Conservation (phyloP, 2,888 invertebrate genomes). For the Conomelus anceps region DNA sequence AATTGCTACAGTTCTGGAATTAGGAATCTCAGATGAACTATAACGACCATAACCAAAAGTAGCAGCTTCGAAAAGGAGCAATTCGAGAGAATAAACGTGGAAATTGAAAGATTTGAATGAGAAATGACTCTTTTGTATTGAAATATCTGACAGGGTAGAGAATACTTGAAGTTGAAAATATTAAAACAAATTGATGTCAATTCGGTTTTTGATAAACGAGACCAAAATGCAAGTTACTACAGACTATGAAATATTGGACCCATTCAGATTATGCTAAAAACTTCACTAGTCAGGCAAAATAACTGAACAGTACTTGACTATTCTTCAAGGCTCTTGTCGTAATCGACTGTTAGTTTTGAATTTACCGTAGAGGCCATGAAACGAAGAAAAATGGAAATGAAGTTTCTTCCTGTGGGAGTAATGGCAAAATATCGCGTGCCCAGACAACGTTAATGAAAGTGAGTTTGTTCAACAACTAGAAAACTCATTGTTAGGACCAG, state of each 20-base stretch:
- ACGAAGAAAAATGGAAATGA: neutral
- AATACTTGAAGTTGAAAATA: no score
- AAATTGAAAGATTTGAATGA: no score
- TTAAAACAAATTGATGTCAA: neutral
- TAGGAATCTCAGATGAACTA: no score
- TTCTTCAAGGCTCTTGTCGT: neutral
- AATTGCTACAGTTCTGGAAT: no score
- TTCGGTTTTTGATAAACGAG: no score
- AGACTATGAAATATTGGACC: neutral
- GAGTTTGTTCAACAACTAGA: neutral
- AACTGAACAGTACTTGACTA: neutral
- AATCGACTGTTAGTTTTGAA: neutral
- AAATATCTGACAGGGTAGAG: no score
- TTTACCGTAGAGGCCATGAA: neutral
- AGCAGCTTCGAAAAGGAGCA: no score
- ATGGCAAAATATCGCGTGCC: neutral
- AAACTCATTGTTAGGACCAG: neutral
- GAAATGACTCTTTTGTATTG: no score
- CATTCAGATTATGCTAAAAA: neutral
- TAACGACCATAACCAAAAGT: no score
- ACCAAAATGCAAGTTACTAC: no score
- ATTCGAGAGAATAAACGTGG: no score
- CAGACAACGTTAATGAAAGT: neutral
- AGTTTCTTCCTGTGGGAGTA: neutral
- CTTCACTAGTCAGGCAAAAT: neutral